Percentiles rank a stretch among this genome's conserved stretches.
phyloP scores from a whole-genome alignment of 2,888 invertebrate genomes.

The Heterodera filipjevi region DNA sequence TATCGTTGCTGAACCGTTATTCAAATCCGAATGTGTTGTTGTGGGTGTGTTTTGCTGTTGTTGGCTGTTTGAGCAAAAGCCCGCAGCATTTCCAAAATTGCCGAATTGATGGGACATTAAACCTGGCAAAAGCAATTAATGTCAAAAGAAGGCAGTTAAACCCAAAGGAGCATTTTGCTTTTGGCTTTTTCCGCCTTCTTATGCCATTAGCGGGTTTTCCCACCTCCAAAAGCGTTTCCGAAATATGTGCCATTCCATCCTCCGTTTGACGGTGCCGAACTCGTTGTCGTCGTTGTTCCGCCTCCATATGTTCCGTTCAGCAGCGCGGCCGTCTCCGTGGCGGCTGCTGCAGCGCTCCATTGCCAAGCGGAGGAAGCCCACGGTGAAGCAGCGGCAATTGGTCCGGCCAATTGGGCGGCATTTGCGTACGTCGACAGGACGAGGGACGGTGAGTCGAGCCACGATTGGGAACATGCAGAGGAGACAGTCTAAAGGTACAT shows the following conservation, averaged over 20 bases:
- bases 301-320: constrained; percentile 8
- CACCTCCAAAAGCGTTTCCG: constrained; percentile 23
- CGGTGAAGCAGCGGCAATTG: constrained; percentile 15
- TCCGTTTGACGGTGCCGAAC: constrained; percentile 12
- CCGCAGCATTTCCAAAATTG: neutral
- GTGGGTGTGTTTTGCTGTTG: neutral
- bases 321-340: constrained; percentile 21
- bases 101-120: constrained; percentile 5
- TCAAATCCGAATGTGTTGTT: neutral
- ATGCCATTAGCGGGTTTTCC: too few species aligned
- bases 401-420: constrained; percentile 10
- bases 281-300: constrained; percentile 6
- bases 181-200: neutral
- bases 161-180: too few species aligned
- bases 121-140: neutral
- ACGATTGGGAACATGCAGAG: neutral
- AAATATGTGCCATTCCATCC: constrained; percentile 21
- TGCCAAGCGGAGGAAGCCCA: constrained; percentile 9
- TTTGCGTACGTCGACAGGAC: neutral
- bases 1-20: neutral
- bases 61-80: neutral
- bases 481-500: neutral
- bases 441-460: neutral
- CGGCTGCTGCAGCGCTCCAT: constrained; percentile 16
- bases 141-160: too few species aligned